phyloP scores from a whole-genome alignment of 2,797 vertebrate species.

The Cirrhinus mrigala region DNA sequence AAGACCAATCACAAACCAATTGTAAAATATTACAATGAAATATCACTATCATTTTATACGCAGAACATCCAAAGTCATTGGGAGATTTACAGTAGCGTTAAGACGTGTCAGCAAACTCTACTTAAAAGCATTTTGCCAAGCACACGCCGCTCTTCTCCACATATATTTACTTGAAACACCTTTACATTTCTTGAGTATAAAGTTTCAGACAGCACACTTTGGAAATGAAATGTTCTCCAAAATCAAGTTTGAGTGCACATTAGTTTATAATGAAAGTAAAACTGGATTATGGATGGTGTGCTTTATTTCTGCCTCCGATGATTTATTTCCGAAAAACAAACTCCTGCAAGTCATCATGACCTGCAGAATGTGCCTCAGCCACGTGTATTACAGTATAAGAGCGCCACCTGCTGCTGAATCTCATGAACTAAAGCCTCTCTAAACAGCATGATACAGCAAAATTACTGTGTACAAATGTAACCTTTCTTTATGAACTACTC shows the following conservation, averaged over 20 bases:
- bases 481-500: not conserved
- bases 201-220: not conserved
- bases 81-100: not conserved
- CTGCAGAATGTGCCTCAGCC: not conserved
- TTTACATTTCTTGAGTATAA: not conserved
- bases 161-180: not conserved
- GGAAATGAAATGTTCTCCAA: not conserved
- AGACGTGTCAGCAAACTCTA: not conserved
- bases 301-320: not conserved
- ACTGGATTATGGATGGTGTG: not conserved
- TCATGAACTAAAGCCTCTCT: not conserved
- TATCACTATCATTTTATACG: not conserved
- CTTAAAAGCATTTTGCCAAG: not conserved
- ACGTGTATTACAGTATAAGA: not conserved
- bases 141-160: not conserved
- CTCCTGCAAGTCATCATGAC: slow-evolving; percentile 9
- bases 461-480: not conserved
- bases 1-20: not conserved
- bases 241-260: not conserved
- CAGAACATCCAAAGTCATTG: not conserved
- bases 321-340: not conserved
- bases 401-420: not conserved
- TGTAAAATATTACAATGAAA: not conserved
- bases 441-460: not conserved
- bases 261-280: not conserved